phyloP scores from a whole-genome alignment of 2,797 vertebrate genomes.

The Spheniscus humboldti region DNA sequence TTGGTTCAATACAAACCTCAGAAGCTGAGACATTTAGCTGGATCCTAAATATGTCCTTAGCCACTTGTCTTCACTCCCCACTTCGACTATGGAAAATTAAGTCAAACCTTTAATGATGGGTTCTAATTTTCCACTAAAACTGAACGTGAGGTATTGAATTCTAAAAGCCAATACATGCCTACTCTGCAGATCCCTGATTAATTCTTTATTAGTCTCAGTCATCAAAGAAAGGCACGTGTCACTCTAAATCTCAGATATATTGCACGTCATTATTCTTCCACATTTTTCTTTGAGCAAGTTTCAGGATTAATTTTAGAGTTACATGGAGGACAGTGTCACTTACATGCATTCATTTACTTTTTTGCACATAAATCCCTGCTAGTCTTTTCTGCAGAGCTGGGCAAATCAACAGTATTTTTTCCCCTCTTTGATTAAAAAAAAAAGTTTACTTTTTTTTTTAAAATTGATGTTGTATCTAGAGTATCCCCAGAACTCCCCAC shows the following conservation, averaged over 20 bases:
- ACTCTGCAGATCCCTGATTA: not conserved
- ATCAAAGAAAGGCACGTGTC: not conserved
- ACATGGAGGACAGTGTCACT: not conserved
- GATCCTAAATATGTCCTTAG: not conserved
- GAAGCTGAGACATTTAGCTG: not conserved
- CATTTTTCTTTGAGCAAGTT: not conserved
- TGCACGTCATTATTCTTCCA: not conserved
- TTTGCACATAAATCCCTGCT: not conserved
- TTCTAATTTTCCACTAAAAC: not conserved
- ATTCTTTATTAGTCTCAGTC: not conserved
- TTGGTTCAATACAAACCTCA: not conserved
- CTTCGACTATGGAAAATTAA: not conserved
- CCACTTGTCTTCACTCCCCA: not conserved
- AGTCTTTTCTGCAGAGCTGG: not conserved
- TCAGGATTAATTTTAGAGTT: not conserved
- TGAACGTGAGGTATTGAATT: not conserved
- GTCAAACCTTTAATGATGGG: not conserved
- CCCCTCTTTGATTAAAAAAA: not conserved
- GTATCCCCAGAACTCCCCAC: not conserved
- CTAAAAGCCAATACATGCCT: not conserved
- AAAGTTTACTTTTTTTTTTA: not conserved
- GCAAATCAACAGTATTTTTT: not conserved
- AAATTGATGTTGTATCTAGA: not conserved
- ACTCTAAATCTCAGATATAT: not conserved
- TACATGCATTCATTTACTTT: not conserved